Evolutionary conservation across 2,888 invertebrate species (phyloP).

Genomic region (Apotomis betuletana): DNA sequence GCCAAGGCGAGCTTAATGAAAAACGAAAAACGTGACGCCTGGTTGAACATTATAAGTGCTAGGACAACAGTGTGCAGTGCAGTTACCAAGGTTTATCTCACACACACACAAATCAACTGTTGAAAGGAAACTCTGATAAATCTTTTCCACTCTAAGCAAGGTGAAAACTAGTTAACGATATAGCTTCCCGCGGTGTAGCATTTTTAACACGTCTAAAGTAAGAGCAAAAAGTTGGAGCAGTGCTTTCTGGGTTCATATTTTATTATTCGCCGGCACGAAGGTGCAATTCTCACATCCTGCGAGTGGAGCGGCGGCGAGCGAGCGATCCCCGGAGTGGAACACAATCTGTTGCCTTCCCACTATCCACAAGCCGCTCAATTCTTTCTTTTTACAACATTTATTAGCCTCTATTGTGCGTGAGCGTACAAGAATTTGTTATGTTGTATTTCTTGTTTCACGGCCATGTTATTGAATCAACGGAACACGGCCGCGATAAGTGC

Average conservation of each 20-base stretch:
- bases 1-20: slow-evolving; percentile 48
- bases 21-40: slow-evolving; percentile 39
- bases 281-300: slow-evolving; percentile 51
- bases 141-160: slow-evolving; percentile 38
- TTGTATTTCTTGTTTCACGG: slow-evolving; percentile 24
- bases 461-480: slow-evolving; percentile 47
- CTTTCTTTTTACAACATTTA: slow-evolving; percentile 42
- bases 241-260: slow-evolving; percentile 53
- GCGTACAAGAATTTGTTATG: slow-evolving; percentile 20
- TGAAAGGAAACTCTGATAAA: slow-evolving; percentile 36
- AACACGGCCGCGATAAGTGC: slow-evolving; percentile 14
- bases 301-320: slow-evolving; percentile 39
- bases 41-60: background rate
- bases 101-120: slow-evolving; percentile 28
- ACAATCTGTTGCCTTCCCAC: slow-evolving; percentile 37
- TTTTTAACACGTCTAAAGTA: slow-evolving; percentile 50
- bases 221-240: slow-evolving; percentile 51
- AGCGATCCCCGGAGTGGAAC: slow-evolving; percentile 34
- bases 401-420: slow-evolving; percentile 32
- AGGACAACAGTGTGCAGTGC: background rate
- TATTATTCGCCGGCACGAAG: slow-evolving; percentile 54
- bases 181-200: slow-evolving; percentile 41
- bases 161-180: slow-evolving; percentile 41
- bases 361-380: slow-evolving; percentile 24
- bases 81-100: background rate